Evolutionary conservation across 1,140 invertebrate genomes (phyloP).

Genomic region (Parapsyche elsis): DNA sequence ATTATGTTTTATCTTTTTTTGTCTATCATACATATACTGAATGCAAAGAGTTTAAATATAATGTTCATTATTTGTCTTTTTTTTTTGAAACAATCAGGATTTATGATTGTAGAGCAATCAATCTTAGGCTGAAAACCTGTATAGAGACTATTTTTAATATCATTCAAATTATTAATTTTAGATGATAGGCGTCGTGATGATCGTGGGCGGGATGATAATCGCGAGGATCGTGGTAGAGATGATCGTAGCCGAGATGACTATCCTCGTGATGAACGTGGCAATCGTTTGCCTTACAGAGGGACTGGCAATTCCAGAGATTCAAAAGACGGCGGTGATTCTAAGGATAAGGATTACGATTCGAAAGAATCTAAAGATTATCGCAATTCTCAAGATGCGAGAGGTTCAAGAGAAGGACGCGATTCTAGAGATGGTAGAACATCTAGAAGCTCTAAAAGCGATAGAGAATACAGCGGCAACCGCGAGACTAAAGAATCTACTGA

Average conservation of each 20-base stretch:
- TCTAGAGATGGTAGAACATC: slow-evolving; percentile 55
- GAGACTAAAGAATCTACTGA: slow-evolving; percentile 22
- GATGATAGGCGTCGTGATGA: slow-evolving; percentile 18
- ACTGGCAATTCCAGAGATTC: slow-evolving; percentile 25
- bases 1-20: background rate
- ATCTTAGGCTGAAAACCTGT: too few species aligned
- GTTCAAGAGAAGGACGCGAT: slow-evolving; percentile 52
- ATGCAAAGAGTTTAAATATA: too few species aligned
- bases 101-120: too few species aligned
- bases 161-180: background rate
- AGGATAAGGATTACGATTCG: slow-evolving; percentile 33
- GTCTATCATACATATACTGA: too few species aligned
- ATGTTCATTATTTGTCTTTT: too few species aligned
- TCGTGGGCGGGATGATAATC: slow-evolving; percentile 30
- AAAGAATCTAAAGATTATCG: slow-evolving; percentile 43
- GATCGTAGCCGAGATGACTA: slow-evolving; percentile 16
- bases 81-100: too few species aligned
- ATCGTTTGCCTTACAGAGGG: slow-evolving; percentile 57
- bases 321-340: slow-evolving; percentile 19
- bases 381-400: slow-evolving; percentile 13
- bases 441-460: slow-evolving; percentile 50
- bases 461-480: slow-evolving; percentile 39
- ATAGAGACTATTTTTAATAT: too few species aligned
- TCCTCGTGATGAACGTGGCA: slow-evolving; percentile 49
- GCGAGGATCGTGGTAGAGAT: slow-evolving; percentile 8